Evolutionary conservation across 1,140 invertebrate genomes (phyloP).

Genomic region (Hesperophylax magnus): DNA sequence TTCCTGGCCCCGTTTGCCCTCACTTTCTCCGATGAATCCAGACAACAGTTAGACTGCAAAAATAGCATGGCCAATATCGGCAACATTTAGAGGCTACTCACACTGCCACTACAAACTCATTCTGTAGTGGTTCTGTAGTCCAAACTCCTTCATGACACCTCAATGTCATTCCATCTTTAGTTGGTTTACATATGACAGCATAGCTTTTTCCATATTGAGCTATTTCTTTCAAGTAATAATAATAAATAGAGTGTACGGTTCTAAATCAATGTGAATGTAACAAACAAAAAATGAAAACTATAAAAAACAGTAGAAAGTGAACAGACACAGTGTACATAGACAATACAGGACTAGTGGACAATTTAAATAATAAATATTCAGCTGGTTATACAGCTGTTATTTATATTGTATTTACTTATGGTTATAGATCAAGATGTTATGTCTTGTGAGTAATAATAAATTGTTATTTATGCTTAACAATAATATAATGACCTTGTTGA

Average conservation of each 20-base stretch:
- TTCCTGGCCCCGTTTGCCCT: constrained; percentile 89
- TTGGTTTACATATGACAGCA: background rate
- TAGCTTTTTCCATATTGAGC: background rate
- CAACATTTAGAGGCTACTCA: constrained; percentile 59
- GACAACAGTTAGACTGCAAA: constrained; percentile 89
- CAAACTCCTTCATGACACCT: background rate
- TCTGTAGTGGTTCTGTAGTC: too few species aligned
- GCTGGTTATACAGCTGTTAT: too few species aligned
- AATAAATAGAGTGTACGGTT: background rate
- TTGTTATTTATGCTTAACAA: too few species aligned
- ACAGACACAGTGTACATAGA: constrained; percentile 13
- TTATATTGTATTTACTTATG: too few species aligned
- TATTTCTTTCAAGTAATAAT: background rate
- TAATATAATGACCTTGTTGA: background rate
- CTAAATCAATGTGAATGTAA: constrained; percentile 19
- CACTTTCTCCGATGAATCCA: constrained; percentile 79
- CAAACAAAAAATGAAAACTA: background rate
- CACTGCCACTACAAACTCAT: background rate
- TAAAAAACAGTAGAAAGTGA: constrained; percentile 15
- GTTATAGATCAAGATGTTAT: too few species aligned
- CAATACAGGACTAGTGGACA: constrained; percentile 1
- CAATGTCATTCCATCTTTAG: constrained; percentile 5
- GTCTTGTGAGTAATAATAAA: too few species aligned
- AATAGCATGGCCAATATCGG: constrained; percentile 77
- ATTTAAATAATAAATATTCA: constrained; percentile 1